These are phyloP conservation scores for Melinaea marsaeus DNA, from an alignment of 2,888 invertebrate genomes.

Conservation along the genomic window DNA sequence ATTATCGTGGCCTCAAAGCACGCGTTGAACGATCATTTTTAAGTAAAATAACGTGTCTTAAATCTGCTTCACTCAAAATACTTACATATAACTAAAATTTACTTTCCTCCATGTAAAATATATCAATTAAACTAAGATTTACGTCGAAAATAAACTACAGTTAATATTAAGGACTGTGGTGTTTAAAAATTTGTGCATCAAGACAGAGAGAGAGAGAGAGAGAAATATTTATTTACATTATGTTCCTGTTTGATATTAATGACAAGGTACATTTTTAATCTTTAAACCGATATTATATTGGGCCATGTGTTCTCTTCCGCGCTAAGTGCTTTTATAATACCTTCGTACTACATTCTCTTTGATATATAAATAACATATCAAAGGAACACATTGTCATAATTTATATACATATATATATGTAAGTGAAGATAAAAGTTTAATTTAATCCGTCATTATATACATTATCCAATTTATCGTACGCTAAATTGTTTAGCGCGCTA, in stretches of 20 bases:
- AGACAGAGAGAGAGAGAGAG: background rate
- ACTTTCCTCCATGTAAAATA: too few relatives aligned
- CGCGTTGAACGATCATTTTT: conserved; percentile 48
- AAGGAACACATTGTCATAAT: conserved; percentile 26
- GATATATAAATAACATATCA: conserved; percentile 26
- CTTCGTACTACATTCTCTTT: conserved; percentile 31
- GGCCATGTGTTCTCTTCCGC: conserved; percentile 35
- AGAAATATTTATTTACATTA: conserved; percentile 1
- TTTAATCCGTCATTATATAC: too few relatives aligned
- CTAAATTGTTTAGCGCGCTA: too few relatives aligned
- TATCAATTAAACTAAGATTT: too few relatives aligned
- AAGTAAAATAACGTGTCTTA: conserved; percentile 43
- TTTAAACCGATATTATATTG: conserved; percentile 29
- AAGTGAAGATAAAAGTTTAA: too few relatives aligned
- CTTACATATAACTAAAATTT: conserved; percentile 39
- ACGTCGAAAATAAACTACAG: too few relatives aligned
- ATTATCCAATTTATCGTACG: too few relatives aligned
- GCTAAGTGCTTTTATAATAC: conserved; percentile 31
- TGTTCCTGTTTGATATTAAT: conserved; percentile 21
- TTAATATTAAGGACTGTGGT: background rate
- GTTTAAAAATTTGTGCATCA: background rate
- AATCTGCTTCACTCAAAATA: conserved; percentile 51
- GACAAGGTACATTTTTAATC: conserved; percentile 24
- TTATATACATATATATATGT: conserved; percentile 25
- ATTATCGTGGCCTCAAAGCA: conserved; percentile 51